Percentiles rank a stretch among this genome's conserved stretches.
Conservation (phyloP, 2,888 invertebrate species). For the Mesorhabditis sp. region DNA sequence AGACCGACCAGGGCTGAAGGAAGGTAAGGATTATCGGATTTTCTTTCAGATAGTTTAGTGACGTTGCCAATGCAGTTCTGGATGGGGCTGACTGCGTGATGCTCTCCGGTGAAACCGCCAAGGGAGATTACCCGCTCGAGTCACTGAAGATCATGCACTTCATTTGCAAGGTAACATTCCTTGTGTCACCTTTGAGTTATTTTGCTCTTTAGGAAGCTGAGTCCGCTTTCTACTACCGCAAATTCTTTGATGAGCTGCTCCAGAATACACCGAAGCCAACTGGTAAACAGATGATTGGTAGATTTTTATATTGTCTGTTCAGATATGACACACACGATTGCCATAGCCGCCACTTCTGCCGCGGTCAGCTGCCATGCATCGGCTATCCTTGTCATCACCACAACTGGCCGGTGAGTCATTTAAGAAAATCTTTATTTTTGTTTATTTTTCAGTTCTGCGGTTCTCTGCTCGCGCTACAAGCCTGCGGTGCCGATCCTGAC, state of each 20-base stretch:
- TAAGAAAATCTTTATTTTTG: too few relatives aligned
- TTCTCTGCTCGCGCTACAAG: slow-evolving; percentile 85
- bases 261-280: slow-evolving; percentile 64
- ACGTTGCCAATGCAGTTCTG: slow-evolving; percentile 89
- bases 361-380: slow-evolving; percentile 81
- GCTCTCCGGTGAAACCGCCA: slow-evolving; percentile 97
- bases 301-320: too few relatives aligned
- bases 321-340: slow-evolving; percentile 84
- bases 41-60: slow-evolving; percentile 15
- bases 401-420: slow-evolving; percentile 61
- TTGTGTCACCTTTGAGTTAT: not conserved
- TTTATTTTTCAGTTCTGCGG: slow-evolving; percentile 69
- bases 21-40: slow-evolving; percentile 5
- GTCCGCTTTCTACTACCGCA: slow-evolving; percentile 87
- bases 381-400: slow-evolving; percentile 84
- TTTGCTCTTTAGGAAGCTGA: slow-evolving; percentile 74
- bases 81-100: slow-evolving; percentile 98
- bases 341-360: slow-evolving; percentile 90
- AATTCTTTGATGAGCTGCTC: slow-evolving; percentile 77
- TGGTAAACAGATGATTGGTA: too few relatives aligned
- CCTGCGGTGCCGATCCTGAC: slow-evolving; percentile 91
- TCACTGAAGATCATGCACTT: slow-evolving; percentile 69
- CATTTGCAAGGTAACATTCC: slow-evolving; percentile 41
- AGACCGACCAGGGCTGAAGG: slow-evolving; percentile 71
- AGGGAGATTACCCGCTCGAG: slow-evolving; percentile 90